A percentile compares a stretch with the other conserved stretches of the same genome.
These are phyloP conservation scores for Epinotia bilunana DNA, from an alignment of 2,888 invertebrate species.

Conservation along the genomic window DNA sequence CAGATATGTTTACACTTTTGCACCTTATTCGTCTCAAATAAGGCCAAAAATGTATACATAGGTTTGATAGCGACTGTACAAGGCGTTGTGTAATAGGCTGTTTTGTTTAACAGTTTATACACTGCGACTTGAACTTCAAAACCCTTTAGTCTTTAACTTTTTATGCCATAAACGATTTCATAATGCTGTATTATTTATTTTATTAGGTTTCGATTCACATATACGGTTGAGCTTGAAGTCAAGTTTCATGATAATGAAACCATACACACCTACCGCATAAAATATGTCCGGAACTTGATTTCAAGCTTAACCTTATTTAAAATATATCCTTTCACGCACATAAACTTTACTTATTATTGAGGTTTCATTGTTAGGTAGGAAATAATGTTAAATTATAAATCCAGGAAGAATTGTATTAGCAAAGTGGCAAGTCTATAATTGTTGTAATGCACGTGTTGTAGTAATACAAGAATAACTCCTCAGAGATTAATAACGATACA, in stretches of 20 bases:
- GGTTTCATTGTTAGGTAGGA: too few species aligned
- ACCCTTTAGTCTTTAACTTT: slow-evolving; percentile 3
- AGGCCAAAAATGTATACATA: too few species aligned
- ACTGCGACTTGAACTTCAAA: slow-evolving; percentile 19
- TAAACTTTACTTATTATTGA: neutral
- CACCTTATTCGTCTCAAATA: too few species aligned
- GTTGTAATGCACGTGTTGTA: neutral
- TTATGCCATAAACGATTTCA: slow-evolving; percentile 23
- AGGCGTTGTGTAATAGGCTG: neutral
- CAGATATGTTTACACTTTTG: too few species aligned
- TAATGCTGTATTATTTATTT: slow-evolving; percentile 47
- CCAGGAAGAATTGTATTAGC: neutral
- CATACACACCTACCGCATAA: too few species aligned
- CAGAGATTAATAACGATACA: too few species aligned
- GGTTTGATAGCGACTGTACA: too few species aligned
- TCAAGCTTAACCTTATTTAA: neutral
- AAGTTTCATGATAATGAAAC: too few species aligned
- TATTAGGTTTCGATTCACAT: slow-evolving; percentile 2
- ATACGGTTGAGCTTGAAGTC: slow-evolving; percentile 7
- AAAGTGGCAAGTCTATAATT: neutral
- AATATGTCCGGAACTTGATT: neutral
- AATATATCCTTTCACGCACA: neutral
- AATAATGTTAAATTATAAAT: too few species aligned
- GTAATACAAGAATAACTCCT: neutral
- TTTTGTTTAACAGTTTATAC: neutral